phyloP scores from a whole-genome alignment of 2,113 vertebrate species.

The Mormoops blainvillei region DNA sequence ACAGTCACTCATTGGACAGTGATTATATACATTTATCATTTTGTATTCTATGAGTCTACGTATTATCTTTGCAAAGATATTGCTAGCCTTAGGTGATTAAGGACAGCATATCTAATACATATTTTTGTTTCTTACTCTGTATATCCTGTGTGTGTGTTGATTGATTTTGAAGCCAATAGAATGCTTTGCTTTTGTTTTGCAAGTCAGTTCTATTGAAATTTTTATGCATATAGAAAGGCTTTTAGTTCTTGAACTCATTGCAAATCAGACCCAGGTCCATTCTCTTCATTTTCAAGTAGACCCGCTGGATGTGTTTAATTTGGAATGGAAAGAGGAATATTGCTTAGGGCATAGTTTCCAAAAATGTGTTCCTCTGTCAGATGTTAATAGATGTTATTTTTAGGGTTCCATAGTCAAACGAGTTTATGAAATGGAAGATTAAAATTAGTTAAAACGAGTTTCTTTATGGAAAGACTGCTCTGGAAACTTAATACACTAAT shows the following conservation, averaged over 20 bases:
- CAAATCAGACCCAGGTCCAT: constrained; percentile 15
- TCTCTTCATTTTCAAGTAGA: constrained; percentile 36
- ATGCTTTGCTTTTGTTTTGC: not conserved
- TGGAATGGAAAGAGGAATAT: constrained; percentile 59
- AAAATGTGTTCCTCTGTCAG: constrained; percentile 63
- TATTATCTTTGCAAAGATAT: constrained; percentile 15
- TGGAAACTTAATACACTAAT: constrained; percentile 58
- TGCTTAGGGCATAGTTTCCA: constrained; percentile 63
- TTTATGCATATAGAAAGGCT: not conserved
- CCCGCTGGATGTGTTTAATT: constrained; percentile 51
- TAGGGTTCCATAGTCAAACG: constrained; percentile 48
- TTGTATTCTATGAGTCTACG: not conserved
- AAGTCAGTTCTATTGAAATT: constrained; percentile 13
- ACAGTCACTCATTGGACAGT: not conserved
- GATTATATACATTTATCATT: not conserved
- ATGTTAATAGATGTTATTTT: constrained; percentile 67
- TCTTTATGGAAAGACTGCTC: constrained; percentile 47
- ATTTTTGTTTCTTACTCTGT: not conserved
- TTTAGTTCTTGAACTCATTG: constrained; percentile 10
- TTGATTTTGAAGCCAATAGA: constrained; percentile 1
- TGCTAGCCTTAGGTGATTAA: not conserved
- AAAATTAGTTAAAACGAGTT: constrained; percentile 63
- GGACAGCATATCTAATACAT: not conserved
- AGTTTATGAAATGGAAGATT: constrained; percentile 67
- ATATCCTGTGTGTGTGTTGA: not conserved